Conservation (phyloP, 2,888 invertebrate species). For the Thyatira batis region DNA sequence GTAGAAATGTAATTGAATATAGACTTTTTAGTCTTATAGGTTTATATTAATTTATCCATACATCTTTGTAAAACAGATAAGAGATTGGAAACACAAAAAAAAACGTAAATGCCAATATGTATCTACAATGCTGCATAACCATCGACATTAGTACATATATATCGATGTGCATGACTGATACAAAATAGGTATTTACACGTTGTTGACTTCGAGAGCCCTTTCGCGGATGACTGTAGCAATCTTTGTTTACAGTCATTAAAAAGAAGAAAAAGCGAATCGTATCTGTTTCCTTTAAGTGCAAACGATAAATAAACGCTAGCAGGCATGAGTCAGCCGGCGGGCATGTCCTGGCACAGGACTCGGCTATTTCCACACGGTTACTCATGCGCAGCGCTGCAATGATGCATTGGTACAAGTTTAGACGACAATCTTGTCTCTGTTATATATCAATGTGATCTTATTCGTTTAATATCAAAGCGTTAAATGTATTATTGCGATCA, state of each 20-base stretch:
- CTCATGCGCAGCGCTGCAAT: conserved; percentile 47
- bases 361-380: conserved; percentile 56
- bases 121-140: no score
- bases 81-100: no score
- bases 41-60: no score
- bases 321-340: conserved; percentile 44
- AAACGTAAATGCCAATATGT: no score
- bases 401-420: conserved; percentile 56
- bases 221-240: conserved; percentile 8
- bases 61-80: no score
- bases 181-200: not conserved
- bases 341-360: conserved; percentile 68
- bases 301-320: conserved; percentile 39
- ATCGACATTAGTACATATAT: no score
- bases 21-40: no score
- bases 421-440: conserved; percentile 39
- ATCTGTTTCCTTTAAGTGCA: conserved; percentile 15
- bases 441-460: conserved; percentile 6
- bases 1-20: no score
- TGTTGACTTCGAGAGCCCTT: not conserved
- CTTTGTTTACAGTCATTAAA: conserved; percentile 17
- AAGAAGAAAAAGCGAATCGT: conserved; percentile 9
- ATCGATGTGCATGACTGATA: no score
- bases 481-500: not conserved
- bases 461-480: conserved; percentile 5